Evolutionary conservation across 2,888 invertebrate genomes (phyloP).

Genomic region (Cantharis flavilabris): DNA sequence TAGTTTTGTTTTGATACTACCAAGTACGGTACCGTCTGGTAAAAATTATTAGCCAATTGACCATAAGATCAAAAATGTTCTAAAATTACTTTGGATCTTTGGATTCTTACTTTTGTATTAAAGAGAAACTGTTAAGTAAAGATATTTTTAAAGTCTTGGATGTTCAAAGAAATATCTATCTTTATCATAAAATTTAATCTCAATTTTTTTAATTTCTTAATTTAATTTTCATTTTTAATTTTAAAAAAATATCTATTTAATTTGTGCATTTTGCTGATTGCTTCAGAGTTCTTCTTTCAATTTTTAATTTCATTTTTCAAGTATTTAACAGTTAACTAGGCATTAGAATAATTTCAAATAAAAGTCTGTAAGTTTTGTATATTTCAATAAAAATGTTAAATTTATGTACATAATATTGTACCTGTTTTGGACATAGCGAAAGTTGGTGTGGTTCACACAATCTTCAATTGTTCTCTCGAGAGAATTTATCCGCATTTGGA

Average conservation of each 20-base stretch:
- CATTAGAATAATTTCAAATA: neutral
- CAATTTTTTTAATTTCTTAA: neutral
- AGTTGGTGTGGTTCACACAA: neutral
- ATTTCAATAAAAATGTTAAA: neutral
- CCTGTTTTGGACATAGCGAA: neutral
- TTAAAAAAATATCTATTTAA: no score
- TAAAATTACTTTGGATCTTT: neutral
- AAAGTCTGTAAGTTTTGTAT: neutral
- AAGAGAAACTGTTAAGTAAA: neutral
- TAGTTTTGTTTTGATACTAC: neutral
- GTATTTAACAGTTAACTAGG: neutral
- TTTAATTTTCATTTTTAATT: neutral
- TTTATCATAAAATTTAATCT: neutral
- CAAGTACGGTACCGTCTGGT: neutral
- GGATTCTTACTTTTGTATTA: neutral
- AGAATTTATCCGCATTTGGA: neutral
- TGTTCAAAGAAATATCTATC: neutral
- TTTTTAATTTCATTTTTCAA: no score
- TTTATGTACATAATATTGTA: neutral
- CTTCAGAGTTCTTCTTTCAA: no score
- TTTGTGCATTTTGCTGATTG: no score
- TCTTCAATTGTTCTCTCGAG: neutral
- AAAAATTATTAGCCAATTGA: neutral
- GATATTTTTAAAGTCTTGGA: neutral
- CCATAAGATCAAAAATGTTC: neutral